These are phyloP conservation scores for Napeogenes inachia DNA, from an alignment of 2,888 invertebrate species.

Conservation along the genomic window DNA sequence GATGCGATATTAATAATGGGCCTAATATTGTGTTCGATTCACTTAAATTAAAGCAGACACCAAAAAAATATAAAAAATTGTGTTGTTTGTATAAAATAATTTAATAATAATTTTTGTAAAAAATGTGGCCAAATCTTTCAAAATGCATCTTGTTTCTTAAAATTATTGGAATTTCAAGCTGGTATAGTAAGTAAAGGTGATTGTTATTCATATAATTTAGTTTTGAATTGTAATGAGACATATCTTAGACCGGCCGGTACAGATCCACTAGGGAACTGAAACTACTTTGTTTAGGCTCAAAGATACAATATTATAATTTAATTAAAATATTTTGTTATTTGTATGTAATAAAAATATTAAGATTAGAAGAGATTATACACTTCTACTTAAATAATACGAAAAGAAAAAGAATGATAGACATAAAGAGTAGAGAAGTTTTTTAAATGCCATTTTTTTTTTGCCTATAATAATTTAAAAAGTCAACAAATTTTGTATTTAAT, in stretches of 20 bases:
- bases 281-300: not conserved
- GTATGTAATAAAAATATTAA: no score
- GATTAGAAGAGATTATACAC: no score
- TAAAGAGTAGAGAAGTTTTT: no score
- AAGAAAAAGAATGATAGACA: no score
- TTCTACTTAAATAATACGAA: no score
- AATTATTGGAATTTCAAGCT: not conserved
- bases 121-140: slow-evolving; percentile 22
- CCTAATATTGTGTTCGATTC: slow-evolving; percentile 8
- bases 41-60: slow-evolving; percentile 17
- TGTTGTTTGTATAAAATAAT: no score
- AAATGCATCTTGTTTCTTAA: slow-evolving; percentile 18
- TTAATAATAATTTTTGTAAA: slow-evolving; percentile 9
- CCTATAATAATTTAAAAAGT: slow-evolving; percentile 9
- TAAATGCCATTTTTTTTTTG: not conserved
- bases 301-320: no score
- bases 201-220: not conserved
- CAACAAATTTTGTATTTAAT: slow-evolving; percentile 37
- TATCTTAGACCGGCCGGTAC: slow-evolving; percentile 39
- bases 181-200: slow-evolving; percentile 15
- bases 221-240: slow-evolving; percentile 39
- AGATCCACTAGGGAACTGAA: slow-evolving; percentile 8
- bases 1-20: not conserved
- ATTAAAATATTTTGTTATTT: no score
- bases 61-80: slow-evolving; percentile 19